Base-by-base conservation (phyloP, 1,140 invertebrate species). In the Pemphigus obesinymphae region DNA sequence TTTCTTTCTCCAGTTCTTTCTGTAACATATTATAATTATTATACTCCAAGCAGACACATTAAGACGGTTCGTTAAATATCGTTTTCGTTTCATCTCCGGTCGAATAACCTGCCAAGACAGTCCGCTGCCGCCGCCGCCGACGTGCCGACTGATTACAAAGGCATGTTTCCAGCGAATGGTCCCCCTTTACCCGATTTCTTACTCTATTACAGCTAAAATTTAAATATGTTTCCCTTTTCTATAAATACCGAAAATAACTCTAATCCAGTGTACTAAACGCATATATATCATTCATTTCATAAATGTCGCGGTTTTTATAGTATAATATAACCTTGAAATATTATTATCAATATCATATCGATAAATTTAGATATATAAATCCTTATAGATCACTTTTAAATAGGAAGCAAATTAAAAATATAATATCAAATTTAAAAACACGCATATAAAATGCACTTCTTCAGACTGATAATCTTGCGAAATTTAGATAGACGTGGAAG, bases 51-150 rank as follows among this genome's bases (percentile, higher is more conserved):
- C 43, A 13, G 43, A 45, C 13, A 45, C 43, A 11, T 45, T 45
- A 23, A 40, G 34, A 80, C 17, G 76, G 17, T 63, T 43, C 55
- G 34, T 80, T 61, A 80, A 80, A n/a, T 37, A 58, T 37, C 17
- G 45, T 73, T 73, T 76, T 80, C 53, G 13, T 80, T 80, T 80
- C 55, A 80, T 80, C 76, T 80, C 63, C 45, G 55, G 76, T 55
- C 34, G 26, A 45, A 61, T 80, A 43, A 55, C 55, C 76, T 80
- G 37, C 40, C n/a, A 26, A 43, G 40, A 43, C 34, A 6, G 37
- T 23, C 29, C 17, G 1, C 43, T 29, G 23, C n/a, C n/a, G n/a
- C 23, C 7, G 58, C 15, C 4, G 13, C 37, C 66, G 34, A 75
- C n/a, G n/a, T n/a, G n/a, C 72, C 26, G 40, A 20, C 43, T 73